phyloP scores from a whole-genome alignment of 2,888 invertebrate genomes.

The Rhagophthalmus giganteus region DNA sequence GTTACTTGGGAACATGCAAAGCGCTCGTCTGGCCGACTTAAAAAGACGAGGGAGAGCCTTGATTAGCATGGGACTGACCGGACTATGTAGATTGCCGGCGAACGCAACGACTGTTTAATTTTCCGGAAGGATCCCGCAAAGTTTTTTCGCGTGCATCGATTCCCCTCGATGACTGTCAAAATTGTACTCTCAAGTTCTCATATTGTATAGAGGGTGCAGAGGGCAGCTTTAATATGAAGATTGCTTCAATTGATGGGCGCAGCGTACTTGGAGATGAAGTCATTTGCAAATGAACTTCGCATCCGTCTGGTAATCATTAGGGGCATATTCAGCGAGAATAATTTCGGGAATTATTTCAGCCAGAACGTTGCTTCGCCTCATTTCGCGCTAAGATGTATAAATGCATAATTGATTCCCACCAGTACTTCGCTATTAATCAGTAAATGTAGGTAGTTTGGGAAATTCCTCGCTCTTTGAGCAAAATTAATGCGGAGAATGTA shows the following conservation, averaged over 20 bases:
- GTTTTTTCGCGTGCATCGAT: constrained; percentile 37
- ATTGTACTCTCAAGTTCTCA: constrained; percentile 52
- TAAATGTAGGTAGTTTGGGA: constrained; percentile 40
- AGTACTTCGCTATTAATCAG: constrained; percentile 50
- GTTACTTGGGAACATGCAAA: constrained; percentile 30
- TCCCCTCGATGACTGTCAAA: constrained; percentile 50
- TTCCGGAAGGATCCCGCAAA: constrained; percentile 47
- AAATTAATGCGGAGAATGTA: constrained; percentile 23
- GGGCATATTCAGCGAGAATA: constrained; percentile 56
- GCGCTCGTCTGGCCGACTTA: constrained; percentile 35
- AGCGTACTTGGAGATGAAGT: constrained; percentile 49
- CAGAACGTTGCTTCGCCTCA: constrained; percentile 32
- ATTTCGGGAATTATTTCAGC: constrained; percentile 52
- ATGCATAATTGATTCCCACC: constrained; percentile 49
- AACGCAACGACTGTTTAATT: constrained; percentile 46
- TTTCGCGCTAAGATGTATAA: constrained; percentile 44
- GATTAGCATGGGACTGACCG: constrained; percentile 44
- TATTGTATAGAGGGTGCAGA: constrained; percentile 46
- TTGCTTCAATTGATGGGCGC: constrained; percentile 53
- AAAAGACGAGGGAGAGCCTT: constrained; percentile 32
- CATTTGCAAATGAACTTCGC: constrained; percentile 57
- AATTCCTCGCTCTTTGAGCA: constrained; percentile 19
- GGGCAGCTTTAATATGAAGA: constrained; percentile 54
- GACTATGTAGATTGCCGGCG: constrained; percentile 43
- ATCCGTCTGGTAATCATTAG: constrained; percentile 54